These are phyloP conservation scores for Colistium nudipinnis DNA, from an alignment of 2,113 vertebrate species.

Conservation along the genomic window DNA sequence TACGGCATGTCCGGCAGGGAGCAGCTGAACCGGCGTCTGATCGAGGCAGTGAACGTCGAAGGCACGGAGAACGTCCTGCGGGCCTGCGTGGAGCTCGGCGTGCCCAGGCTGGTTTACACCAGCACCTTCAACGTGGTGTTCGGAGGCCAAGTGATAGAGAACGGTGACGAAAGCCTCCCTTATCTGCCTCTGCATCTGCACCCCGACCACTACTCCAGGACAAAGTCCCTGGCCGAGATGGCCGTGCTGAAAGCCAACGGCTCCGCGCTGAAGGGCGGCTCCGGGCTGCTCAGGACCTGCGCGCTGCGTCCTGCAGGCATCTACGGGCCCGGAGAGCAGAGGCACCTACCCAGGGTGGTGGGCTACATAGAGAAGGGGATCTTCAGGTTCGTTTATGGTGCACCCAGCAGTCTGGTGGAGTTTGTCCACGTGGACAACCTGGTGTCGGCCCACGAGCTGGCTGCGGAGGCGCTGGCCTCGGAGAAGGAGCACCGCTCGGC, in stretches of 20 bases:
- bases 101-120: slow-evolving; percentile 89
- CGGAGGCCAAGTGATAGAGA: slow-evolving; percentile 90
- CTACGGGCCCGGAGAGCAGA: slow-evolving; percentile 93
- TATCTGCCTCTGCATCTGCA: slow-evolving; percentile 93
- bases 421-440: slow-evolving; percentile 96
- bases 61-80: slow-evolving; percentile 90
- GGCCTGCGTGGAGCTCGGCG: slow-evolving; percentile 80
- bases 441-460: slow-evolving; percentile 88
- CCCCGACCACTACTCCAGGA: slow-evolving; percentile 94
- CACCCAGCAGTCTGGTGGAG: slow-evolving; percentile 88
- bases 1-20: slow-evolving; percentile 96
- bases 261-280: slow-evolving; percentile 55
- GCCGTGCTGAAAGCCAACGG: slow-evolving; percentile 88
- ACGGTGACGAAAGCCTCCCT: slow-evolving; percentile 91
- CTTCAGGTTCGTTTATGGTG: slow-evolving; percentile 90
- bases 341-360: slow-evolving; percentile 94
- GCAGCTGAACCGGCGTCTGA: slow-evolving; percentile 87
- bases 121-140: slow-evolving; percentile 96
- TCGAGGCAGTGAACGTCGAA: slow-evolving; percentile 88
- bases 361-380: slow-evolving; percentile 89
- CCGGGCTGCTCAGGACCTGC: slow-evolving; percentile 85
- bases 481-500: slow-evolving; percentile 81
- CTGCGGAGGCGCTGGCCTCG: slow-evolving; percentile 83
- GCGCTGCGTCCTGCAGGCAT: slow-evolving; percentile 92
- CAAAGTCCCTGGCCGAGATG: slow-evolving; percentile 92